phyloP scores from a whole-genome alignment of 2,113 vertebrate species.

The Onychostruthus taczanowskii region DNA sequence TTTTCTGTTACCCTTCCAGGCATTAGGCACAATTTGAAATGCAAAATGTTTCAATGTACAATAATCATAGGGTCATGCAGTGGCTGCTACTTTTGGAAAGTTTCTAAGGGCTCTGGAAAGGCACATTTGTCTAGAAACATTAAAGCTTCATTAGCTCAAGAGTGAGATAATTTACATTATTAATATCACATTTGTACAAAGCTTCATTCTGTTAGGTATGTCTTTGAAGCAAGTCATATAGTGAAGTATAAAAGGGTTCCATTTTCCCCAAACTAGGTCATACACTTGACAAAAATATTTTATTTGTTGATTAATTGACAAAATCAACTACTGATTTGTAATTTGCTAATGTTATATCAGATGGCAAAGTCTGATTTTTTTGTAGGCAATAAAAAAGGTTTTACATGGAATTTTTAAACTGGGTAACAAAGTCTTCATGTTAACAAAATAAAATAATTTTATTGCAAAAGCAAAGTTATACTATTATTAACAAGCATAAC shows the following conservation, averaged over 20 bases:
- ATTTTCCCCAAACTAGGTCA: neutral
- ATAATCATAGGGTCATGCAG: neutral
- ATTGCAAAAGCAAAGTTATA: neutral
- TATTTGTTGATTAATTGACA: neutral
- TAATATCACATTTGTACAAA: neutral
- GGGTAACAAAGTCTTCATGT: neutral
- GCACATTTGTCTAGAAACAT: neutral
- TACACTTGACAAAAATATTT: neutral
- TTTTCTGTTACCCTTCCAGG: neutral
- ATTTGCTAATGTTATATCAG: neutral
- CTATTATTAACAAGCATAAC: neutral
- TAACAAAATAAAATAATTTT: neutral
- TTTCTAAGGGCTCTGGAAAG: neutral
- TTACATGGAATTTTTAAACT: neutral
- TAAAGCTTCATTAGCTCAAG: neutral
- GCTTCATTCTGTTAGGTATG: neutral
- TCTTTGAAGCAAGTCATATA: neutral
- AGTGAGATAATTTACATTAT: neutral
- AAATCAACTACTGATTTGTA: neutral
- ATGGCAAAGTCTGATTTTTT: neutral
- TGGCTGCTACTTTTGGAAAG: neutral
- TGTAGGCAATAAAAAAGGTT: neutral
- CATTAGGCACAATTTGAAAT: neutral
- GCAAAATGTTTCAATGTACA: neutral
- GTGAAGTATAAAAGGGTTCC: neutral